These are phyloP conservation scores for Lithobates sylvaticus DNA, from an alignment of 2,797 vertebrate genomes.

Conservation along the genomic window DNA sequence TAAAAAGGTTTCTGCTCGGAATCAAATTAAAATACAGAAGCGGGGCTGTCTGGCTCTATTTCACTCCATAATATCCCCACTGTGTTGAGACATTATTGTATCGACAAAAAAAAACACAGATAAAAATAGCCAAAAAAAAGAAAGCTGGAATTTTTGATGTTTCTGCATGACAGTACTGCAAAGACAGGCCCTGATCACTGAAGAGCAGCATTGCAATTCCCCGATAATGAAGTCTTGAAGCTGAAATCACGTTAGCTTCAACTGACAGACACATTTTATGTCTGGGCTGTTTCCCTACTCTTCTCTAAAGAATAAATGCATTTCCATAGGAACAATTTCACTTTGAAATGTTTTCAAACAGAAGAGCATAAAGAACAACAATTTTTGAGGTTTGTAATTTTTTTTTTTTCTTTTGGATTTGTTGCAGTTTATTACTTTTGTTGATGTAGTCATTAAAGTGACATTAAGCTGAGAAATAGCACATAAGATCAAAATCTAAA, in stretches of 20 bases:
- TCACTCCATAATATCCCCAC: conserved; percentile 42
- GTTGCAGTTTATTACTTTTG: conserved; percentile 39
- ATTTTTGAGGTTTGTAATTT: conserved; percentile 21
- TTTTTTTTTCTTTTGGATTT: neutral
- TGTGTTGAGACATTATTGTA: conserved; percentile 56
- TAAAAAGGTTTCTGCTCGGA: conserved; percentile 33
- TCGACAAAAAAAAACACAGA: conserved; percentile 29
- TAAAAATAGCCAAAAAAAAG: conserved; percentile 50
- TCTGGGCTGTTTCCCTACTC: conserved; percentile 48
- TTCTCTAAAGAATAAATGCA: conserved; percentile 55
- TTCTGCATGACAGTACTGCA: conserved; percentile 56
- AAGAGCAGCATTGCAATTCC: conserved; percentile 55
- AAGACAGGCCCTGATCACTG: conserved; percentile 53
- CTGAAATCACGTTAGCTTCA: conserved; percentile 57
- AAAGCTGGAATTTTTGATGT: conserved; percentile 52
- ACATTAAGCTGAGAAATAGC: conserved; percentile 10
- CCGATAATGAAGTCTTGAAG: conserved; percentile 61
- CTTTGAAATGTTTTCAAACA: conserved; percentile 60
- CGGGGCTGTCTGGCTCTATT: conserved; percentile 42
- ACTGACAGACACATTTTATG: conserved; percentile 60
- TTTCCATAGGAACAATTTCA: conserved; percentile 51
- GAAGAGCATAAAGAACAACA: conserved; percentile 43
- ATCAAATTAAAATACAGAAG: conserved; percentile 42
- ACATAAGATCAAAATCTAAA: conserved; percentile 14
- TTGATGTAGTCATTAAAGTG: conserved; percentile 21